Conservation (phyloP, 1,140 invertebrate species). For the Diorhabda carinulata region DNA sequence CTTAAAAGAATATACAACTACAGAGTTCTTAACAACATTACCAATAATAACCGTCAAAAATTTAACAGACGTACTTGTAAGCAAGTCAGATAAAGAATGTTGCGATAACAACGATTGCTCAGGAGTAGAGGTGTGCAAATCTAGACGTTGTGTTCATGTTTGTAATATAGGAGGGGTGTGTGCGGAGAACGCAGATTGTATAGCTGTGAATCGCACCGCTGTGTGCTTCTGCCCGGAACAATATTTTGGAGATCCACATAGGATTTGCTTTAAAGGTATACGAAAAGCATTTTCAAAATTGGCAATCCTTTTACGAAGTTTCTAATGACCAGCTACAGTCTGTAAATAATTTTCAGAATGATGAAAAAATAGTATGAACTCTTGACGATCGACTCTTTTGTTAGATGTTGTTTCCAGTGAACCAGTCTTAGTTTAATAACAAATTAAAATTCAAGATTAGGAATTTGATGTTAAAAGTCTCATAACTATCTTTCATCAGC, state of each 20-base stretch:
- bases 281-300: constrained; percentile 10
- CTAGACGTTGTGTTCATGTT: constrained; percentile 68
- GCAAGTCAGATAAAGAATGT: constrained; percentile 45
- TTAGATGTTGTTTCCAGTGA: too few relatives aligned
- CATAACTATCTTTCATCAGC: too few relatives aligned
- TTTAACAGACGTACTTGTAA: background rate
- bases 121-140: constrained; percentile 61
- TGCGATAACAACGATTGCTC: constrained; percentile 64
- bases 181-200: constrained; percentile 65
- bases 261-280: constrained; percentile 46
- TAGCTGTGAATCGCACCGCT: constrained; percentile 64
- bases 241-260: constrained; percentile 43
- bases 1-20: background rate
- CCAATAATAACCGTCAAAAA: background rate
- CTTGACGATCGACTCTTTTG: too few relatives aligned
- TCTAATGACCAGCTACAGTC: too few relatives aligned
- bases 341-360: too few relatives aligned
- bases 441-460: too few relatives aligned
- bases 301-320: background rate
- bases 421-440: too few relatives aligned
- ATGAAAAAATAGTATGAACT: too few relatives aligned
- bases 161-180: constrained; percentile 63
- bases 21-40: background rate
- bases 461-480: too few relatives aligned
- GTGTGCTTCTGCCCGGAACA: constrained; percentile 68